Evolutionary conservation across 2,888 invertebrate species (phyloP).

Genomic region (Thera obeliscata): DNA sequence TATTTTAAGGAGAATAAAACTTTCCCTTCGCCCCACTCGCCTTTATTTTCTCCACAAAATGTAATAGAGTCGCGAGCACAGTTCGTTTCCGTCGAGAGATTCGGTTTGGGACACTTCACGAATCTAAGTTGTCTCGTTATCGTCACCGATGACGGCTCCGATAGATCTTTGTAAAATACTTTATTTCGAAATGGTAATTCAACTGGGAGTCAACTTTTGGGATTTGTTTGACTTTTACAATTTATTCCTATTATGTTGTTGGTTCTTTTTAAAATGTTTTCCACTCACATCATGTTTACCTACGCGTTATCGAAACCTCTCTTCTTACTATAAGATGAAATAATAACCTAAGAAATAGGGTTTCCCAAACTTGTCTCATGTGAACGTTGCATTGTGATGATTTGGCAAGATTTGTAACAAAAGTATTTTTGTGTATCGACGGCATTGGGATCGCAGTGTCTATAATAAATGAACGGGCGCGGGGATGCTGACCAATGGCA

Average conservation of each 20-base stretch:
- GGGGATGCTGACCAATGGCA: constrained; percentile 83
- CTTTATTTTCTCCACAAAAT: constrained; percentile 70
- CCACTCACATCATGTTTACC: background rate
- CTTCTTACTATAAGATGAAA: background rate
- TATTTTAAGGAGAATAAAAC: constrained; percentile 84
- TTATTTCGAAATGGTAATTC: constrained; percentile 62
- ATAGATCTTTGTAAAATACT: constrained; percentile 61
- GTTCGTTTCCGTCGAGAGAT: constrained; percentile 58
- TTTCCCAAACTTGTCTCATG: constrained; percentile 14
- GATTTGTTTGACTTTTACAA: constrained; percentile 43
- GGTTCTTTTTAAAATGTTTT: constrained; percentile 3
- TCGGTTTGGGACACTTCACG: constrained; percentile 54
- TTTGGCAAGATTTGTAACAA: constrained; percentile 51
- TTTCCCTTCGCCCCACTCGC: constrained; percentile 73
- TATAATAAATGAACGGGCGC: constrained; percentile 85
- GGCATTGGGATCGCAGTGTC: constrained; percentile 77
- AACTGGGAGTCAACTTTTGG: constrained; percentile 62
- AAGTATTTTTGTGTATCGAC: constrained; percentile 49
- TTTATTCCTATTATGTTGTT: constrained; percentile 24
- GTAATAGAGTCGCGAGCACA: constrained; percentile 66
- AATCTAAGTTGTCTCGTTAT: constrained; percentile 72
- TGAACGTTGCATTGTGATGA: constrained; percentile 49
- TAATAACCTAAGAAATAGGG: background rate
- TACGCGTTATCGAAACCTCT: background rate
- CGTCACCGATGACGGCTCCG: constrained; percentile 57